Base-by-base conservation (phyloP, 2,113 vertebrate species). In the Isichthys henryi region DNA sequence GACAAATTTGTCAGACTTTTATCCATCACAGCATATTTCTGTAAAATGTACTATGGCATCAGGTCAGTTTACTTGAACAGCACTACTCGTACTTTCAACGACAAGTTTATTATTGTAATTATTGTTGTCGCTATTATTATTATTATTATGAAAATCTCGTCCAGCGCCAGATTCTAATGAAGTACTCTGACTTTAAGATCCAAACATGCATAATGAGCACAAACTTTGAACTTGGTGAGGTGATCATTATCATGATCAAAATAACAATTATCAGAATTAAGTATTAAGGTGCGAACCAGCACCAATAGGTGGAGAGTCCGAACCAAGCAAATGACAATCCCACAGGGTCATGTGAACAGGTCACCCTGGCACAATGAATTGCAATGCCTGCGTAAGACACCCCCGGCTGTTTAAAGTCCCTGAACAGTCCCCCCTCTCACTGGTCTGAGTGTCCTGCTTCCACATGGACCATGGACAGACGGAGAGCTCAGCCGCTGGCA, bases 401-500 rank as follows among this genome's bases (percentile, higher is more conserved):
- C n/a, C 43, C 50, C 6, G 45, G 46, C 39, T 58, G n/a, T 88
- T 50, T 50, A 45, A 50, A 11, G 48, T 45, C 23, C 3, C 48
- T 27, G 88, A 10, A 43, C 43, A 66, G 49, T 56, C 8, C 15
- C 49, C 17, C 19, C 23, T 31, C 52, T 87, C 15, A 5, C 50
- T 10, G 53, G 17, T 19, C 35, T 11, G 27, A 23, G 35, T 4
- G 86, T 62, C 27, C 56, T 45, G 35, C 39, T 88, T 17, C 53
- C 87, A 66, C 53, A 43, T 1, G 31, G 35, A 13, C 23, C 10
- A 3, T 6, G 56, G 15, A 53, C 58, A 35, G 87, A 21, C 31
- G 2, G 53, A 93, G 94, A 91, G 93, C 91, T 93, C 92, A 45
- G 93, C 95, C 94, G 91, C 93, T 91, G 92, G 94, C 91, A 92